Evolutionary conservation across 2,888 invertebrate genomes (phyloP).

Genomic region (Anodontia alba): DNA sequence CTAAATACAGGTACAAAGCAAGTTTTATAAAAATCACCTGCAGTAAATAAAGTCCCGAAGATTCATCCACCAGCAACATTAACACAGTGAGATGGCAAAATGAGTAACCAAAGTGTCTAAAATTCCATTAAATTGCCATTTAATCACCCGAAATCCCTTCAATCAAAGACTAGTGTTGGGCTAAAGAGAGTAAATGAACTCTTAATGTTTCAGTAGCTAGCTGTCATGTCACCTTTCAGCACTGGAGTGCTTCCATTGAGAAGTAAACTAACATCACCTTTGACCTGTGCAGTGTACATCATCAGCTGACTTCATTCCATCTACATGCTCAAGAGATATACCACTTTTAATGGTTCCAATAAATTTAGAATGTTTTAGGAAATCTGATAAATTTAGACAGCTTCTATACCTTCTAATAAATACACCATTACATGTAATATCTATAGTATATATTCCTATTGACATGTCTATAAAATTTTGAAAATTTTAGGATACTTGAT

Average conservation of each 20-base stretch:
- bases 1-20: too few relatives aligned
- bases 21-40: too few relatives aligned
- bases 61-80: background rate
- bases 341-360: too few relatives aligned
- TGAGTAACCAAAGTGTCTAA: slow-evolving; percentile 11
- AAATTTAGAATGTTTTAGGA: too few relatives aligned
- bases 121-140: slow-evolving; percentile 17
- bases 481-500: too few relatives aligned
- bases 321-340: background rate
- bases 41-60: background rate
- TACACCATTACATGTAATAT: too few relatives aligned
- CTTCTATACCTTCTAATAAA: too few relatives aligned
- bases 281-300: slow-evolving; percentile 26
- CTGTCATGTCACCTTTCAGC: slow-evolving; percentile 16
- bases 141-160: background rate
- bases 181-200: slow-evolving; percentile 4
- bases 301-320: background rate
- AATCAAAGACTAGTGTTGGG: background rate
- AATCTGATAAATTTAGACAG: too few relatives aligned
- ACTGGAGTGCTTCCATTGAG: background rate
- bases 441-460: too few relatives aligned
- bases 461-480: too few relatives aligned
- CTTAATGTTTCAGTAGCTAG: background rate
- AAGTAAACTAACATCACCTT: slow-evolving; percentile 26
- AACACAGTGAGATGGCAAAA: background rate